phyloP scores from a whole-genome alignment of 2,888 invertebrate species.

The Heliothis peltigera region DNA sequence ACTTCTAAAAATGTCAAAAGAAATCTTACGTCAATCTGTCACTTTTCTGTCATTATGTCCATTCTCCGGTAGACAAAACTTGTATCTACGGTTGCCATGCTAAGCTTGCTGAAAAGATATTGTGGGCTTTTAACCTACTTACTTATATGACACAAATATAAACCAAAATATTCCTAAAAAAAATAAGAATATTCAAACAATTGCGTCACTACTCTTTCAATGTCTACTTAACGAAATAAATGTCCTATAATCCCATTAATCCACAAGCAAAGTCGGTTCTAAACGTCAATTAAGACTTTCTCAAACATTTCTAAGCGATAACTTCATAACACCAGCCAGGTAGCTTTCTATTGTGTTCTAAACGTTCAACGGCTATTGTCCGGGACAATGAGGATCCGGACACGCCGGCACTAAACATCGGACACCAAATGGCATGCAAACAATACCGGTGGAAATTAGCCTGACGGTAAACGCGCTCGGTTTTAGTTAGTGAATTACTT shows the following conservation, averaged over 20 bases:
- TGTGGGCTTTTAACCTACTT: too few species aligned
- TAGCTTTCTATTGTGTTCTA: constrained; percentile 50
- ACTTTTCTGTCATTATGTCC: too few species aligned
- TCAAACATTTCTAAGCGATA: constrained; percentile 24
- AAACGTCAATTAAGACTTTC: constrained; percentile 45
- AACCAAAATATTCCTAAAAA: too few species aligned
- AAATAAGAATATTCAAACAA: too few species aligned
- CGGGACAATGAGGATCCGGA: constrained; percentile 50
- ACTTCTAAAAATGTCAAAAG: too few species aligned
- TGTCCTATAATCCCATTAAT: not conserved
- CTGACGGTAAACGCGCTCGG: not conserved
- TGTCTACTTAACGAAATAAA: too few species aligned
- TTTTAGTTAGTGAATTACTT: constrained; percentile 16
- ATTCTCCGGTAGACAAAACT: too few species aligned
- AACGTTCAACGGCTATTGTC: constrained; percentile 43
- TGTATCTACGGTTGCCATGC: too few species aligned
- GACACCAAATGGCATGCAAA: constrained; percentile 55
- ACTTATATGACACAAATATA: too few species aligned
- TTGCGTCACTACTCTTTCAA: too few species aligned
- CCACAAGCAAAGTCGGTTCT: constrained; percentile 16
- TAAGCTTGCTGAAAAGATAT: too few species aligned
- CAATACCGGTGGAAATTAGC: constrained; percentile 53
- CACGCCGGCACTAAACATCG: constrained; percentile 43
- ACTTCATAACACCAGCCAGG: constrained; percentile 43
- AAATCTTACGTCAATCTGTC: too few species aligned